Evolutionary conservation across 1,140 invertebrate genomes (phyloP).

Genomic region (Drosophila carrolli): DNA sequence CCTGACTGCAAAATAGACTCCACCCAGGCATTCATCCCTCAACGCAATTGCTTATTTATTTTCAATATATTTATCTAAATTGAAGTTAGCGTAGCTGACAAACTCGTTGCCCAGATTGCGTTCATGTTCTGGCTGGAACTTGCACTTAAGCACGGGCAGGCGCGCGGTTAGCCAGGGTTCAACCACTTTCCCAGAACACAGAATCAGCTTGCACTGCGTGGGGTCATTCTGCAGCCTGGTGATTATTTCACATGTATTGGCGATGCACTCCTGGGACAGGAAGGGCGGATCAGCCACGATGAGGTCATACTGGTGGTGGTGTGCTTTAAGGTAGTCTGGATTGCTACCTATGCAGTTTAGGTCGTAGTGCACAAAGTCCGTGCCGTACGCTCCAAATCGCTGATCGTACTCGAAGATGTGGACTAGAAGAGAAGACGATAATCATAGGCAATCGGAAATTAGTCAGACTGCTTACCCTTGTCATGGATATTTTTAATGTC

Average conservation of each 20-base stretch:
- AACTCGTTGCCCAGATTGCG: conserved; percentile 97
- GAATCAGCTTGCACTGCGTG: conserved; percentile 88
- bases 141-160: conserved; percentile 88
- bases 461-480: conserved; percentile 31
- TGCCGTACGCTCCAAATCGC: conserved; percentile 91
- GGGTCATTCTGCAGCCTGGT: conserved; percentile 89
- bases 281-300: conserved; percentile 98
- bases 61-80: conserved; percentile 86
- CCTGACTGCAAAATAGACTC: conserved; percentile 49
- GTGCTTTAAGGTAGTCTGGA: conserved; percentile 87
- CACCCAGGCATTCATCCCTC: conserved; percentile 13
- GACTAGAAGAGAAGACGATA: conserved; percentile 86
- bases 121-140: conserved; percentile 92
- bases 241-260: conserved; percentile 92
- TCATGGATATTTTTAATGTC: conserved; percentile 86
- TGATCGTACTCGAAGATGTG: conserved; percentile 92
- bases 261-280: conserved; percentile 95
- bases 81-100: conserved; percentile 94
- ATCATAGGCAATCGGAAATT: background rate
- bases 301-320: conserved; percentile 90
- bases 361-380: conserved; percentile 95
- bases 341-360: conserved; percentile 90
- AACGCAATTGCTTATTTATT: conserved; percentile 64
- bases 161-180: conserved; percentile 88
- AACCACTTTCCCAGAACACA: conserved; percentile 96